Evolutionary conservation across 2,888 invertebrate genomes (phyloP).

Genomic region (Panzeria rudis): DNA sequence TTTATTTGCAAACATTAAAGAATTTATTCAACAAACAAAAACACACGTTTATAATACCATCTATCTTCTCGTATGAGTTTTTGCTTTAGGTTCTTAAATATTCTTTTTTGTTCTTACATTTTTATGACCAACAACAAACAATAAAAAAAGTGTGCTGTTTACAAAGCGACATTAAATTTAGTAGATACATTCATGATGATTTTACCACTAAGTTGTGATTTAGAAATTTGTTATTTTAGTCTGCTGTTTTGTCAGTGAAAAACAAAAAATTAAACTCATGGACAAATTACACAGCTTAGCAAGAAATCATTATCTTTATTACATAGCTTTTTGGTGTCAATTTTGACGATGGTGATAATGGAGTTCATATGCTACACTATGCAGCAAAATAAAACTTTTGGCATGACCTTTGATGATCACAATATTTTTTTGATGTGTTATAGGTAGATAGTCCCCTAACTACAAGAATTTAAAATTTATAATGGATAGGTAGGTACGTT

Average conservation of each 20-base stretch:
- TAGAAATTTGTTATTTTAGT: constrained; percentile 18
- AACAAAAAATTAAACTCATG: constrained; percentile 9
- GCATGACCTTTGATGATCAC: too few relatives aligned
- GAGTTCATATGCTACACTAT: too few relatives aligned
- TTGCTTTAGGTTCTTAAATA: constrained; percentile 5
- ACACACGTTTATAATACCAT: constrained; percentile 3
- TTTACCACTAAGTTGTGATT: constrained; percentile 49
- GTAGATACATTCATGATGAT: constrained; percentile 38
- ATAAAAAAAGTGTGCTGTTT: constrained; percentile 24
- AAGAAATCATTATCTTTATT: too few relatives aligned
- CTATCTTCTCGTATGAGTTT: neutral
- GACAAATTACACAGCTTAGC: neutral
- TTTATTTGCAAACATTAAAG: constrained; percentile 62
- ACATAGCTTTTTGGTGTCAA: too few relatives aligned
- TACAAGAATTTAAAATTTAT: too few relatives aligned
- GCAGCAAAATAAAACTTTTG: too few relatives aligned
- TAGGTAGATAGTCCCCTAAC: too few relatives aligned
- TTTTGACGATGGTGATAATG: too few relatives aligned
- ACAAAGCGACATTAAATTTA: constrained; percentile 15
- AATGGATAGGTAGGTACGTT: too few relatives aligned
- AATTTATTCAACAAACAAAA: constrained; percentile 17
- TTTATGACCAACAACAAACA: constrained; percentile 32
- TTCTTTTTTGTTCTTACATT: constrained; percentile 10
- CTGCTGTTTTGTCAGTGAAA: constrained; percentile 3
- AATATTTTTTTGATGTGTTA: too few relatives aligned